These are phyloP conservation scores for Limanda limanda DNA, from an alignment of 2,113 vertebrate genomes.

Conservation along the genomic window DNA sequence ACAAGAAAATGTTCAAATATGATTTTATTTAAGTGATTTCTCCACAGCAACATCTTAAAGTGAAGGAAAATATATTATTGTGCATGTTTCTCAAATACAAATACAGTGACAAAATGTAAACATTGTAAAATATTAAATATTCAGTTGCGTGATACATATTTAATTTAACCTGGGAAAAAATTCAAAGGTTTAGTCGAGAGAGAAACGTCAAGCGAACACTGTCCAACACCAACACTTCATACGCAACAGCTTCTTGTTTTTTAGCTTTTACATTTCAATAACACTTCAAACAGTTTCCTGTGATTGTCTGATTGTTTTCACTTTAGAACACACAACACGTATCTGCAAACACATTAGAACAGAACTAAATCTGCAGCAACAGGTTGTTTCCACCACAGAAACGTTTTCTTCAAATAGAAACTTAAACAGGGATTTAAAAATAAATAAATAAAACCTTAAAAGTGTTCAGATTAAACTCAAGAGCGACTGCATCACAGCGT, in stretches of 20 bases:
- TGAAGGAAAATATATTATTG: conserved; percentile 64
- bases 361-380: background rate
- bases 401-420: background rate
- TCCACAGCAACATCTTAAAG: conserved; percentile 69
- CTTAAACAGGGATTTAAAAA: too few relatives aligned
- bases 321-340: background rate
- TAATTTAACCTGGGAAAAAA: too few relatives aligned
- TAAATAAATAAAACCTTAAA: too few relatives aligned
- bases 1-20: background rate
- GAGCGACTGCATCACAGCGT: too few relatives aligned
- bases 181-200: too few relatives aligned
- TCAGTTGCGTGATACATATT: too few relatives aligned
- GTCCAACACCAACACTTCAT: background rate
- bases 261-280: too few relatives aligned
- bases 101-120: conserved; percentile 68
- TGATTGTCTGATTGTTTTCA: background rate
- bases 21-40: conserved; percentile 70
- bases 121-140: conserved; percentile 10
- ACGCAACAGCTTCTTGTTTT: too few relatives aligned
- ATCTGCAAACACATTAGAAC: background rate
- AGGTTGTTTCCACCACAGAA: background rate
- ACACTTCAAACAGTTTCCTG: conserved; percentile 4
- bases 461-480: too few relatives aligned
- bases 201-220: too few relatives aligned
- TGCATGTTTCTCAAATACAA: conserved; percentile 64